Base-by-base conservation (phyloP, 2,888 invertebrate genomes). In the Orthosia incerta region DNA sequence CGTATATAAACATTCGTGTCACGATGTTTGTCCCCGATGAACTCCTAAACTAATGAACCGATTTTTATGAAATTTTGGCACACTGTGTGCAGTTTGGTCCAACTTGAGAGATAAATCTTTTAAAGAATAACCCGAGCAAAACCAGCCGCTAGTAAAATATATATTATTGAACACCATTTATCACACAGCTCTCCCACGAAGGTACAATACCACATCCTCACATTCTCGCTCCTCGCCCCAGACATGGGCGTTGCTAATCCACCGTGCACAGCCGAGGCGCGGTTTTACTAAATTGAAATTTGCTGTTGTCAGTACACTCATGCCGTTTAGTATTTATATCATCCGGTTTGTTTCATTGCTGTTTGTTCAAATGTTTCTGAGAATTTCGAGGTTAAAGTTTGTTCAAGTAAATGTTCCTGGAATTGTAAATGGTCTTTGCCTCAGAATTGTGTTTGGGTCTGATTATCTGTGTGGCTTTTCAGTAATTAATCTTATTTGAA, bases 261-360 rank as follows among this genome's bases (percentile, higher is more conserved):
- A 23, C 16, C 46, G 23, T 16, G 23, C 75, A 81, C 86, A 85
- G 86, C 87, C 90, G 87, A 89, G 89, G 86, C 89, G 92, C 91
- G 93, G 93, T 93, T 92, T 90, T 88, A 89, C 90, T 89, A 94
- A 95, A 95, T 95, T 94, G 94, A 94, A 94, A 95, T 94, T 92
- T 91, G 92, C 89, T 94, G 93, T 94, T 89, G 89, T 90, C 90
- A 86, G 87, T 81, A 84, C 86, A 84, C 74, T 84, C 85, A 74
- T 71, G 76, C 63, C 75, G 76, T 69, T 79, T 70, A 84, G 74
- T 86, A 80, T 86, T 82, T 86, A 80, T 86, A 77, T 76, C 70
- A 65, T 62, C 46, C 71, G 53, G 76, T 75, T 79, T 86, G 83
- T 82, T 81, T 73, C 82, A 82, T 72, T 60, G 71, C 61, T 77